Evolutionary conservation across 2,113 vertebrate genomes (phyloP), one percentile per base, ranked within the genome.

Genomic region (Salvelinus alpinus): DNA sequence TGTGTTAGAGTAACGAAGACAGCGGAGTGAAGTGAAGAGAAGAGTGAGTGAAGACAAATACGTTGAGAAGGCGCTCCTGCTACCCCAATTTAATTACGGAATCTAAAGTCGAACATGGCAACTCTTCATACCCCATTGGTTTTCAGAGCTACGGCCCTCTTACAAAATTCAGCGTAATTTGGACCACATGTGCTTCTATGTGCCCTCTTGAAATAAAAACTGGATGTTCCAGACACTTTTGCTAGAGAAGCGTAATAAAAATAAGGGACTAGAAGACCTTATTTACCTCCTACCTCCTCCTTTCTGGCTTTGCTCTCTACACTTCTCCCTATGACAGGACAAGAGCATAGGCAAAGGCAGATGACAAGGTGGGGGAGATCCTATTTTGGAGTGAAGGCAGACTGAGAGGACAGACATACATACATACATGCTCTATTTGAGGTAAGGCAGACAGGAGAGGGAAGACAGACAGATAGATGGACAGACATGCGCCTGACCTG

Each of bases 41-140:
- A 16, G 8, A 38, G 38, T 22, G 51, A 77, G 76, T 75, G 48
- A 16, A 73, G 29, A 65, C 38, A 29, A 31, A 72, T 51, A 77
- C 72, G 68, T 57, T 38, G 71, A 78, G 78, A 75, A 79, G 71
- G 72, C 75, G 70, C 71, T 24, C 60, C 72, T 60, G 67, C 71
- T 47, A 78, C 73, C 62, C 75, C 34, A 71, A 70, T 59, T 86
- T 78, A 89, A 88, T 88, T 83, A 88, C 87, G 85, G 84, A 78
- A 85, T 66, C 76, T 75, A 18, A 74, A 70, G 79, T 77, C 78
- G 79, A 84, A 85, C 72, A 75, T 83, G 76, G 81, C 72, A 84
- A 59, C 66, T 76, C 82, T 89, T 90, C 88, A 87, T 88, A 85
- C 79, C 77, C 82, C 79, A 71, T 88, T 86, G 78, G 76, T 67